Evolutionary conservation across 1,140 invertebrate species (phyloP).

Genomic region (Musca domestica): DNA sequence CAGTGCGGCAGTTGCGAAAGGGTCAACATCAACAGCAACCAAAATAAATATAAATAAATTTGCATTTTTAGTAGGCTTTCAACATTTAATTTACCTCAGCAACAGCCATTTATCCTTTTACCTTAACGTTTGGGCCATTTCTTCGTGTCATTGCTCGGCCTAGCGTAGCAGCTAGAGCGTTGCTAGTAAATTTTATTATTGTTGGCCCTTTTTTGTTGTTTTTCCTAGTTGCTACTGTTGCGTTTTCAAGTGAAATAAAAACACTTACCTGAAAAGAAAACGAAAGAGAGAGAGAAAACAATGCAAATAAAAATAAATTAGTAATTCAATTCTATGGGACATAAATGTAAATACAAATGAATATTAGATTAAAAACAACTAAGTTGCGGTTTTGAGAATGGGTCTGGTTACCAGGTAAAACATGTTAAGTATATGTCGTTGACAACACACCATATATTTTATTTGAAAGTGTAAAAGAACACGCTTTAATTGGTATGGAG

Average conservation of each 20-base stretch:
- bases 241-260: not conserved
- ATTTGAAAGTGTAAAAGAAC: too few relatives aligned
- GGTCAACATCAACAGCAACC: not conserved
- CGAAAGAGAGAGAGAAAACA: not conserved
- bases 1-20: not conserved
- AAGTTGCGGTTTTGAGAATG: not conserved
- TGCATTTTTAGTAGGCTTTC: conserved; percentile 13
- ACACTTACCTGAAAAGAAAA: conserved; percentile 11
- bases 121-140: not conserved
- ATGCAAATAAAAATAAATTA: conserved; percentile 1
- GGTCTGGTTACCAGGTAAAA: too few relatives aligned
- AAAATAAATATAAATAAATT: conserved; percentile 16
- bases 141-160: not conserved
- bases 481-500: too few relatives aligned
- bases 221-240: not conserved
- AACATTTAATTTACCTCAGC: conserved; percentile 17
- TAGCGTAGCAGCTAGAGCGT: too few relatives aligned
- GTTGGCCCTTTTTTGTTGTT: not conserved
- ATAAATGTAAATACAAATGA: too few relatives aligned
- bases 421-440: too few relatives aligned
- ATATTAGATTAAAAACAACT: conserved; percentile 2
- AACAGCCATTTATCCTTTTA: conserved; percentile 7
- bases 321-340: conserved; percentile 3
- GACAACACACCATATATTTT: too few relatives aligned
- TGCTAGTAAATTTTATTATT: not conserved